These are phyloP conservation scores for Jacana jacana DNA, from an alignment of 2,113 vertebrate genomes.

Conservation along the genomic window DNA sequence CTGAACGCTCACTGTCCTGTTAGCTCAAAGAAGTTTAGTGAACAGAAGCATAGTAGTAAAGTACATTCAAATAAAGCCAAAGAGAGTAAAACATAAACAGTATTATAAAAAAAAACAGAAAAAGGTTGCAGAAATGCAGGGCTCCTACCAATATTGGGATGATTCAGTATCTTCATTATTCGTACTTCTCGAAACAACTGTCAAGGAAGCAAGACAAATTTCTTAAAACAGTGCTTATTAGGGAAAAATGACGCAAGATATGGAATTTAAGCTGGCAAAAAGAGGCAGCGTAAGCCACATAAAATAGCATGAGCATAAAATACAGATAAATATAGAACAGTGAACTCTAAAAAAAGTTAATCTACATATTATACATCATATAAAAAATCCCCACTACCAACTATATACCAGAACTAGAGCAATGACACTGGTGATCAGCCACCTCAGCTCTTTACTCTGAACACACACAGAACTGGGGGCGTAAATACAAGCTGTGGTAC, in stretches of 20 bases:
- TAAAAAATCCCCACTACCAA: background rate
- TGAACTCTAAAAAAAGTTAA: background rate
- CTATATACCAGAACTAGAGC: background rate
- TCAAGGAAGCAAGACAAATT: conserved; percentile 65
- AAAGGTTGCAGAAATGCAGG: background rate
- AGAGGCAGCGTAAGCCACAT: background rate
- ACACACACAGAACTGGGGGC: accelerated
- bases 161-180: conserved; percentile 98
- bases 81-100: background rate
- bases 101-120: background rate
- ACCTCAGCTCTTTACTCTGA: background rate
- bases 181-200: conserved; percentile 97
- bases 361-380: background rate
- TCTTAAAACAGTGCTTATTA: background rate
- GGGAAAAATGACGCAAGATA: background rate
- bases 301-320: background rate
- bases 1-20: background rate
- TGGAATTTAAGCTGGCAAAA: background rate
- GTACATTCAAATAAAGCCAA: conserved; percentile 2
- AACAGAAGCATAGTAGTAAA: background rate
- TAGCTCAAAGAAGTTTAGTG: background rate
- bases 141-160: conserved; percentile 94
- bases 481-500: background rate
- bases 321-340: background rate
- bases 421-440: background rate